Percentiles rank a stretch among this genome's conserved stretches.
Evolutionary conservation across 2,797 vertebrate genomes (phyloP).

Genomic region (Siniperca obscura): DNA sequence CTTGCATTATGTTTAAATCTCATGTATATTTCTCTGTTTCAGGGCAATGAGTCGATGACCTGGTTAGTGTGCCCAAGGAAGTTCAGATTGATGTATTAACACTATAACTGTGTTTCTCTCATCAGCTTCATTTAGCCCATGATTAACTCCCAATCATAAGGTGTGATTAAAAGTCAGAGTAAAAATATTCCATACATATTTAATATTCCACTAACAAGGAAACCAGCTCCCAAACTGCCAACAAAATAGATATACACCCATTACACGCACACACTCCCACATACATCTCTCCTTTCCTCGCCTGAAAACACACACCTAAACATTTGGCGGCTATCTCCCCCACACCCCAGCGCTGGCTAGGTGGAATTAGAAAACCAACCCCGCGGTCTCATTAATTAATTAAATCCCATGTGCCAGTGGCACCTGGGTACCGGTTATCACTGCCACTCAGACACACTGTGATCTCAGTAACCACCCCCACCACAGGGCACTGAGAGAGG

Average conservation of each 20-base stretch:
- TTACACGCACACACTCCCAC: slow-evolving; percentile 55
- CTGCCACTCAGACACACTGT: slow-evolving; percentile 81
- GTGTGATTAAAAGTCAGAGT: slow-evolving; percentile 84
- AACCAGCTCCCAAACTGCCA: slow-evolving; percentile 85
- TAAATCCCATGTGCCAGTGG: slow-evolving; percentile 78
- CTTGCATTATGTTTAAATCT: slow-evolving; percentile 26
- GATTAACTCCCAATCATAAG: slow-evolving; percentile 81
- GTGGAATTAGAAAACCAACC: slow-evolving; percentile 85
- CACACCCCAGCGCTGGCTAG: slow-evolving; percentile 61
- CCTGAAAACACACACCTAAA: slow-evolving; percentile 81
- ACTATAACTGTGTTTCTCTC: slow-evolving; percentile 63
- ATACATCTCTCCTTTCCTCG: slow-evolving; percentile 72
- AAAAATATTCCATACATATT: slow-evolving; percentile 86
- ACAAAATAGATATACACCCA: slow-evolving; percentile 83
- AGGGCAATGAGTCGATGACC: slow-evolving; percentile 69
- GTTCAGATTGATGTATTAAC: slow-evolving; percentile 73
- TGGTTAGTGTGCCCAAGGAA: slow-evolving; percentile 64
- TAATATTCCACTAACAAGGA: slow-evolving; percentile 84
- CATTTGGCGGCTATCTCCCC: slow-evolving; percentile 75
- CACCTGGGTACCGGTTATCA: slow-evolving; percentile 84
- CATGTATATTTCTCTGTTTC: slow-evolving; percentile 36
- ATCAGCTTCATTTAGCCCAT: slow-evolving; percentile 81
- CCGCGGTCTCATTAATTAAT: slow-evolving; percentile 86
- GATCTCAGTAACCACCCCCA: slow-evolving; percentile 80
- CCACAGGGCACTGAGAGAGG: slow-evolving; percentile 72